phyloP scores from a whole-genome alignment of 2,888 invertebrate species.

The Pomacea canaliculata region DNA sequence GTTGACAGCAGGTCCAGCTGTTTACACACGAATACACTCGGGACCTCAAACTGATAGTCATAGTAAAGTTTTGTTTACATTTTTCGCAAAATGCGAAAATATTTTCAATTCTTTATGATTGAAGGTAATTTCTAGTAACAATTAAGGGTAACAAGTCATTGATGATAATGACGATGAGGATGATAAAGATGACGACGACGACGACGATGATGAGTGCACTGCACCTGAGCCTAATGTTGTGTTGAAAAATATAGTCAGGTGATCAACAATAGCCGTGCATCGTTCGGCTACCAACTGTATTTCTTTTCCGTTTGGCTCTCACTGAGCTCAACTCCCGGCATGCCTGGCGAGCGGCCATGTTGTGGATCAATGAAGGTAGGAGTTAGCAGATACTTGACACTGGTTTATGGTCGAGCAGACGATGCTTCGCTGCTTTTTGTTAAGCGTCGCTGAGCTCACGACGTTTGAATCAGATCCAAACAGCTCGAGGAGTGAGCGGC shows the following conservation, averaged over 20 bases:
- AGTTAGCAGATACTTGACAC: too few relatives aligned
- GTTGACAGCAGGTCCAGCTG: too few relatives aligned
- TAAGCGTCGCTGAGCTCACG: too few relatives aligned
- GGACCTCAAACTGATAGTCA: not conserved
- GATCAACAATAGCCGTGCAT: not conserved
- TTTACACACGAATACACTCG: not conserved
- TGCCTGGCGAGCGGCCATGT: too few relatives aligned
- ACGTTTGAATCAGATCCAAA: too few relatives aligned
- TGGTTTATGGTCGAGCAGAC: too few relatives aligned
- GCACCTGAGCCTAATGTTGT: not conserved
- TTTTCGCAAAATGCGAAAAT: not conserved
- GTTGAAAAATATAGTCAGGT: not conserved
- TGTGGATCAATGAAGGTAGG: too few relatives aligned
- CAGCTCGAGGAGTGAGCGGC: too few relatives aligned
- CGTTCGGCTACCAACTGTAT: too few relatives aligned
- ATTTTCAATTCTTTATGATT: not conserved
- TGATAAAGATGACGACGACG: slow-evolving; percentile 16
- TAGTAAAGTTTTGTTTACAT: not conserved
- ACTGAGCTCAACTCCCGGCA: too few relatives aligned
- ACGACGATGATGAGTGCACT: not conserved
- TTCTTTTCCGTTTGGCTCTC: too few relatives aligned
- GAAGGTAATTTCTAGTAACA: not conserved
- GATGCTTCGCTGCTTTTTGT: too few relatives aligned
- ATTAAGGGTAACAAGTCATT: not conserved
- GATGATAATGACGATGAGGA: slow-evolving; percentile 4